Evolutionary conservation across 2,888 invertebrate genomes (phyloP).

Genomic region (Protonemura montana): DNA sequence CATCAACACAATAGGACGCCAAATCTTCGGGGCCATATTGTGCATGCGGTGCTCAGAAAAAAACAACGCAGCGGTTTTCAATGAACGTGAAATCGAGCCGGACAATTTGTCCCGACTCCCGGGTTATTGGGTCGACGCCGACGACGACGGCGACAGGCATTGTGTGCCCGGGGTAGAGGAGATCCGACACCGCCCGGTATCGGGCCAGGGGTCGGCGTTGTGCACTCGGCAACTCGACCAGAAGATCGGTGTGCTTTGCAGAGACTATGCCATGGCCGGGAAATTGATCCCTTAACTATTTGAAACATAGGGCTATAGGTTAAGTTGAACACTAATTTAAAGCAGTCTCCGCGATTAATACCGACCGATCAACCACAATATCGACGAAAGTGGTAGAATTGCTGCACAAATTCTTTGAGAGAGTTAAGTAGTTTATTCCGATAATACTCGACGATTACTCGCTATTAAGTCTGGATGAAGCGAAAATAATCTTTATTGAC

Average conservation of each 20-base stretch:
- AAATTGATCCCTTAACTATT: too few relatives aligned
- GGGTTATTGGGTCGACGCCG: constrained; percentile 4
- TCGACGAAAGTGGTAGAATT: too few relatives aligned
- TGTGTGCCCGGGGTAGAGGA: neutral
- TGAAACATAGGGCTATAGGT: too few relatives aligned
- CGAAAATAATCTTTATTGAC: too few relatives aligned
- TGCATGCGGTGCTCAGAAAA: neutral
- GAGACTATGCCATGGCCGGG: neutral
- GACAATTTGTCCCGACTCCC: constrained; percentile 17
- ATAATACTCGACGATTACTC: too few relatives aligned
- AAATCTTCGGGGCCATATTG: neutral
- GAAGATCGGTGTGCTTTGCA: neutral
- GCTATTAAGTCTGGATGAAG: too few relatives aligned
- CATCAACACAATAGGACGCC: neutral
- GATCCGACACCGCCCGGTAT: neutral
- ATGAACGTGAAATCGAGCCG: constrained; percentile 21
- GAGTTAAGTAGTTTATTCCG: too few relatives aligned
- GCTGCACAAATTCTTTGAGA: too few relatives aligned
- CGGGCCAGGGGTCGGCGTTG: neutral
- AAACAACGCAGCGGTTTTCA: neutral
- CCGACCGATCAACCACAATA: too few relatives aligned
- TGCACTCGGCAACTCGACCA: neutral
- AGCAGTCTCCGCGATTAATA: too few relatives aligned
- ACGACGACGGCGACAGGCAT: neutral
- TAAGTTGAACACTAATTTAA: too few relatives aligned